Evolutionary conservation across 2,888 invertebrate species (phyloP), one percentile per base, ranked within the genome.

Genomic region (Ptilodon capucinus): DNA sequence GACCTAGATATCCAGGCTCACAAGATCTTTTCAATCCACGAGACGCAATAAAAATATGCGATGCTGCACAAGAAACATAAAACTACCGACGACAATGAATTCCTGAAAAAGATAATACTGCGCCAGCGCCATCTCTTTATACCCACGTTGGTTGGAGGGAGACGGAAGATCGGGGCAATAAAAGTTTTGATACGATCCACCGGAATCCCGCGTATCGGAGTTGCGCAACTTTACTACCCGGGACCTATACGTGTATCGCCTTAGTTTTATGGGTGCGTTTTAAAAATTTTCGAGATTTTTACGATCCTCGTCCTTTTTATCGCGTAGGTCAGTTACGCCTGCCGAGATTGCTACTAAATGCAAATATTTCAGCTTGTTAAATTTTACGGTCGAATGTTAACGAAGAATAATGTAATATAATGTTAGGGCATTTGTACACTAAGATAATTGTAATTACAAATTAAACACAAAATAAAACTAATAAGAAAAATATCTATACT

Each of bases 41-140:
- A 79, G 79, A 84, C 71, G 84, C 83, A 88, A 86, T 90, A 90
- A 90, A 90, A 89, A 89, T 90, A 90, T 91, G 86, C 82, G 76
- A 86, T 77, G 77, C 79, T 81, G 77, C 76, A 73, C 77, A 71
- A 78, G 74, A 74, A 71, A 68, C 84, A 84, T 89, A 90, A 91
- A 91, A 88, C 82, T 83, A 60, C 75, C 76, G 76, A 84, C 86
- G 87, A 88, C 90, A 86, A 88, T 91, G 90, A 89, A 90, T 91
- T 87, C 79, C 84, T 85, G 86, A 85, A 89, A 89, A 88, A 87
- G 86, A 87, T 86, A 82, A 84, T 85, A 75, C 78, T 68, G 68
- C 65, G 57, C 70, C 73, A 70, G 71, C 76, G 77, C 74, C 79
- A 74, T 83, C 86, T 81, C 84, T 80, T 84, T 86, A 81, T 73